These are phyloP conservation scores for Larimichthys polyactis DNA, from an alignment of 2,113 vertebrate genomes.

Conservation along the genomic window DNA sequence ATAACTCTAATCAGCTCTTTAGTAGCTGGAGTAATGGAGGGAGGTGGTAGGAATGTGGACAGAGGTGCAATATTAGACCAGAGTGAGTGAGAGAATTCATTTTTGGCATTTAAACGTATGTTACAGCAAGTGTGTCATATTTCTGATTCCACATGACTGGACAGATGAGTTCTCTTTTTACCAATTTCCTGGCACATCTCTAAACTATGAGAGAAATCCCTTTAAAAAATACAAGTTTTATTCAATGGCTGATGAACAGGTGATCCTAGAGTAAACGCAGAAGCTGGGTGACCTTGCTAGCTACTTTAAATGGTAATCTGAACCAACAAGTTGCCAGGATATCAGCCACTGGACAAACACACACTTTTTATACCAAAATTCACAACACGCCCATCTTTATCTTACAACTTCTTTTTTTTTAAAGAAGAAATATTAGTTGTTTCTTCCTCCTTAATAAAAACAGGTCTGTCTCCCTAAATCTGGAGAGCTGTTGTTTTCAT, in stretches of 20 bases:
- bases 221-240: background rate
- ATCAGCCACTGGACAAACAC: background rate
- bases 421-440: background rate
- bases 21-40: constrained; percentile 18
- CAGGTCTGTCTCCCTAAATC: background rate
- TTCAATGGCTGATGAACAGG: background rate
- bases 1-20: background rate
- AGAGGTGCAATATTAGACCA: constrained; percentile 2
- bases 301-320: background rate
- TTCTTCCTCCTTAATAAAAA: background rate
- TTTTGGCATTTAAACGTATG: background rate
- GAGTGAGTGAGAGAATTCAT: background rate
- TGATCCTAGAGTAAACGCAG: background rate
- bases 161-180: background rate
- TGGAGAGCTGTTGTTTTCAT: background rate
- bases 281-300: background rate
- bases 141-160: background rate
- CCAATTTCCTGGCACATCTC: background rate
- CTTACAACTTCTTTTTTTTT: background rate
- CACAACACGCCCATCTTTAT: background rate
- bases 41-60: background rate
- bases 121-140: background rate
- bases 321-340: background rate
- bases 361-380: background rate
- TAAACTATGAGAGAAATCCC: background rate